These are phyloP conservation scores for Prolemur simus DNA, from an alignment of 2,113 vertebrate species.

Conservation along the genomic window DNA sequence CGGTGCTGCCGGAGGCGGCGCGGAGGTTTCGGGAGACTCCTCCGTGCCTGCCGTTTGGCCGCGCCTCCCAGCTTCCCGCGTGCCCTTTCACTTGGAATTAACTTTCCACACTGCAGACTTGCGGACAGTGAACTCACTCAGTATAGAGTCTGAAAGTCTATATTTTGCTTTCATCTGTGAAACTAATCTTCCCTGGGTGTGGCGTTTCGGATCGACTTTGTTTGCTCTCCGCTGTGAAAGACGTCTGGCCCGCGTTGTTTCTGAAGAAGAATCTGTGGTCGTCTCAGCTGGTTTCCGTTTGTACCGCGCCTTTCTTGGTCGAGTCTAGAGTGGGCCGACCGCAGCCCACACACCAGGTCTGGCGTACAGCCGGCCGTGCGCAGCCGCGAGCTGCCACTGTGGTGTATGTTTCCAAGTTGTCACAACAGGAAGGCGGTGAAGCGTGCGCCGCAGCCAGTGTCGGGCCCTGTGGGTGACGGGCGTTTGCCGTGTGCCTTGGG, in stretches of 20 bases:
- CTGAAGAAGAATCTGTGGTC: background rate
- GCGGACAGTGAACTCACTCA: background rate
- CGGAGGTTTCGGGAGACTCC: background rate
- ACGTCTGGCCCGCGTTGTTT: rapidly evolving
- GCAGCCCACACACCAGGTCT: background rate
- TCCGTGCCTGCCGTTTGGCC: rapidly evolving
- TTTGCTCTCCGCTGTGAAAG: rapidly evolving
- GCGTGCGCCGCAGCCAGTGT: rapidly evolving
- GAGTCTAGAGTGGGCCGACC: background rate
- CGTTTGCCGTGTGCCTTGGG: background rate
- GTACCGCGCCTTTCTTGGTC: rapidly evolving
- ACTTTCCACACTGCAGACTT: rapidly evolving
- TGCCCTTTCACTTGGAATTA: rapidly evolving
- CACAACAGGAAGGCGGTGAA: no score
- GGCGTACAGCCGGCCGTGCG: background rate
- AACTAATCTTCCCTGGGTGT: rapidly evolving
- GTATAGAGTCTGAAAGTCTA: background rate
- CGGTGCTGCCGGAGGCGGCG: background rate
- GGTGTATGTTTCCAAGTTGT: no score
- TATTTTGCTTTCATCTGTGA: background rate
- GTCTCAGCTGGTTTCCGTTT: background rate
- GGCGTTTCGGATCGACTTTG: rapidly evolving
- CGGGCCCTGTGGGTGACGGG: no score
- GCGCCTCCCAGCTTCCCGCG: rapidly evolving
- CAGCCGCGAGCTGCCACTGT: background rate